Percentiles rank a stretch among this genome's conserved stretches.
Evolutionary conservation across 2,888 invertebrate genomes (phyloP).

Genomic region (Eupithecia dodoneata): DNA sequence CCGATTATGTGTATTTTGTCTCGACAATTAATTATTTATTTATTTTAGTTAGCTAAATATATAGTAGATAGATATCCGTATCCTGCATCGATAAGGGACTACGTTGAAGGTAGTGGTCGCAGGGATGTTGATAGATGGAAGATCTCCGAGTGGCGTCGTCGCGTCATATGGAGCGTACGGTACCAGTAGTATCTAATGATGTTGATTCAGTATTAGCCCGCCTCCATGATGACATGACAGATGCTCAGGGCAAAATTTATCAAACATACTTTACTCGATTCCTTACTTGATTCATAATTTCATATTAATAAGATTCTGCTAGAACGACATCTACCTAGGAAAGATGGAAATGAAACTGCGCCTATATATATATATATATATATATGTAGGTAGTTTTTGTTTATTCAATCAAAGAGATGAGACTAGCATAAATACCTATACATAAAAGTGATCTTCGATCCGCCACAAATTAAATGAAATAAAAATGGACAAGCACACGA

Average conservation of each 20-base stretch:
- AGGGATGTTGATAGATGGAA: background rate
- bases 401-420: conserved; percentile 4
- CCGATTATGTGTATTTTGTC: too few species aligned
- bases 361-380: background rate
- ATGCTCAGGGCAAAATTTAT: background rate
- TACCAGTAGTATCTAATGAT: too few species aligned
- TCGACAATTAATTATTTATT: too few species aligned
- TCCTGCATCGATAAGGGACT: background rate
- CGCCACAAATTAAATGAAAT: too few species aligned
- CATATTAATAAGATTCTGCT: background rate
- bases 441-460: background rate
- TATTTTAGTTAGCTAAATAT: background rate
- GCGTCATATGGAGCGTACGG: background rate
- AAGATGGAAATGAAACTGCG: background rate
- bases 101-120: background rate
- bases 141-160: background rate
- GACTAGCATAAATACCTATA: background rate
- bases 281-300: too few species aligned
- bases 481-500: background rate
- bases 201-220: too few species aligned
- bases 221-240: too few species aligned
- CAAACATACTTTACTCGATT: background rate
- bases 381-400: background rate
- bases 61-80: background rate
- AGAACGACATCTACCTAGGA: background rate